Conservation (phyloP, 1,140 invertebrate species). For the Trichonephila clavipes region DNA sequence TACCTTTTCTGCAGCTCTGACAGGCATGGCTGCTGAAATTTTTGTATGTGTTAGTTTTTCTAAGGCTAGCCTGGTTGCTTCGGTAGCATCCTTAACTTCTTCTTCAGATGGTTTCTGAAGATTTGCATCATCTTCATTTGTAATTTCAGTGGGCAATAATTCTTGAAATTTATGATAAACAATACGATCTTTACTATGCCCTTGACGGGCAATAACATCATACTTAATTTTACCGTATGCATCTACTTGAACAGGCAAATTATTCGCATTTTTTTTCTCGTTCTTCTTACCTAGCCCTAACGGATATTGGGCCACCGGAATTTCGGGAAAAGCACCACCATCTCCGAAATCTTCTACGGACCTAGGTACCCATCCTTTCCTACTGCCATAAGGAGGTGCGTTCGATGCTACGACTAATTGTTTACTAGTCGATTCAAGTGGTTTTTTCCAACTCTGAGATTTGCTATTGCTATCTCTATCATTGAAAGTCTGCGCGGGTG, state of each 20-base stretch:
- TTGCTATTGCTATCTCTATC: slow-evolving; percentile 96
- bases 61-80: slow-evolving; percentile 90
- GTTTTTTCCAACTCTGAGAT: slow-evolving; percentile 83
- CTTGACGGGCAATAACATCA: slow-evolving; percentile 96
- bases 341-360: slow-evolving; percentile 89
- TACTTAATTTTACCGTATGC: slow-evolving; percentile 97
- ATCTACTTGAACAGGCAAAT: slow-evolving; percentile 96
- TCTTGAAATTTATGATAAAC: slow-evolving; percentile 97
- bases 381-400: slow-evolving; percentile 94
- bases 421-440: background rate
- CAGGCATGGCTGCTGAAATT: slow-evolving; percentile 94
- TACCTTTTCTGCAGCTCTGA: slow-evolving; percentile 92
- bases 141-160: slow-evolving; percentile 94
- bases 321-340: slow-evolving; percentile 99
- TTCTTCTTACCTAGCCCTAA: slow-evolving; percentile 88
- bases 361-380: slow-evolving; percentile 96
- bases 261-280: slow-evolving; percentile 87
- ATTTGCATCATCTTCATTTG: slow-evolving; percentile 93
- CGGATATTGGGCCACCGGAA: slow-evolving; percentile 98
- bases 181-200: slow-evolving; percentile 97
- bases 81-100: slow-evolving; percentile 84
- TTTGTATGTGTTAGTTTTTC: slow-evolving; percentile 94
- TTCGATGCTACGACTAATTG: slow-evolving; percentile 28
- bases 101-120: slow-evolving; percentile 93
- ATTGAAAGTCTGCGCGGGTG: slow-evolving; percentile 91